Base-by-base conservation (phyloP, 2,888 invertebrate species). In the Zygogramma bicolorata region DNA sequence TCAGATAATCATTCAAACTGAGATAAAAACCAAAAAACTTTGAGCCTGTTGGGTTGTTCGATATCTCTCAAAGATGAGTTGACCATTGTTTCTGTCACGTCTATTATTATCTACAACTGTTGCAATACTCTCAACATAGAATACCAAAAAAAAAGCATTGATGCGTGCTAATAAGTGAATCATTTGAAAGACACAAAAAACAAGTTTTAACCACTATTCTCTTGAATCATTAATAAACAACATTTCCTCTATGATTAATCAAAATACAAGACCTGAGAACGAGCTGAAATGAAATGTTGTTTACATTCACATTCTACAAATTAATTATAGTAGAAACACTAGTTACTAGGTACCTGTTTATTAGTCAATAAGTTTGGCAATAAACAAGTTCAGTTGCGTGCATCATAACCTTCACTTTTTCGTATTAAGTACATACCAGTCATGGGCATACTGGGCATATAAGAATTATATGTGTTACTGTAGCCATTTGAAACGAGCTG, bases 391-490 rank as follows among this genome's bases (percentile, higher is more conserved):
- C 25, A 13, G 42, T 42, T 62, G 29, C 18, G 42, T 15, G 1
- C 40, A 42, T 38, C 62, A 25, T 18, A 42, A 42, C 22, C 42
- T 61, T 40, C 40, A 61, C 40, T 25, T 61, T 20, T 4, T 13
- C 42, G 27, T 42, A 8, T 53, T 4, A 4, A 46, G 20, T 38
- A 65, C 68, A 57, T 69, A 74, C 79, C 76, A 58, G 81, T 76
- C 73, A 82, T 81, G 13, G 82, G 82, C 77, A 81, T 76, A 65
- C 63, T 81, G 13, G 82, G 81, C 77, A 81, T 76, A 65, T 67
- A 76, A 0, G 79, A 79, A 72, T 80, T 81, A 49, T 79, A 80
- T n/a, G 69, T 72, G 31, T 73, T 80, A 18, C 5, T 70, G n/a
- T 67, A 71, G 20, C 68, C 53, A 57, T 34, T 66, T 42, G 73